Conservation (phyloP, 2,113 vertebrate genomes). For the Notarius quadriscutis region DNA sequence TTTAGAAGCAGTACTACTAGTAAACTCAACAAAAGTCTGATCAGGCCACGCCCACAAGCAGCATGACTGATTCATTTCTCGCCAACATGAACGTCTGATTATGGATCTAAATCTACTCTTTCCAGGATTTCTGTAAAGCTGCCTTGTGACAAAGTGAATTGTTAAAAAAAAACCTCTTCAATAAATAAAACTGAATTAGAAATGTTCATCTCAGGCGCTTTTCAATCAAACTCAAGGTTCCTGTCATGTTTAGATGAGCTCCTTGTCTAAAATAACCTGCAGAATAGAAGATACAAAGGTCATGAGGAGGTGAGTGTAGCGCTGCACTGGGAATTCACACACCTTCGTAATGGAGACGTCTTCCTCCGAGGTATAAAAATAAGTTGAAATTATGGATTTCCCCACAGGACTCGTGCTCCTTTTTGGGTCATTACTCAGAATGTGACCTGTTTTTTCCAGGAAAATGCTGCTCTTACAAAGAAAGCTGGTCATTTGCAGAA, state of each 20-base stretch:
- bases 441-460: not conserved
- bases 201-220: not conserved
- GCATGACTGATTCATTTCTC: not conserved
- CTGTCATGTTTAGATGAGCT: not conserved
- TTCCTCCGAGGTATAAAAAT: not conserved
- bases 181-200: not conserved
- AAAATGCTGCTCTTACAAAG: not conserved
- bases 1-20: not conserved
- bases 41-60: not conserved
- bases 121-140: not conserved
- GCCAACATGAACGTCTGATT: too few relatives aligned
- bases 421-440: slow-evolving; percentile 2
- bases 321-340: not conserved
- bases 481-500: not conserved
- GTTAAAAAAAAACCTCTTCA: not conserved
- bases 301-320: not conserved
- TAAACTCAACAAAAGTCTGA: not conserved
- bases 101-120: not conserved
- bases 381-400: not conserved
- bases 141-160: too few relatives aligned
- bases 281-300: not conserved
- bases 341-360: not conserved
- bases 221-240: not conserved
- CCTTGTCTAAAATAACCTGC: not conserved
- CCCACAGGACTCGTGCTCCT: not conserved